Evolutionary conservation across 2,888 invertebrate species (phyloP), one percentile per base, ranked within the genome.

Genomic region (Sarcophaga variegata): DNA sequence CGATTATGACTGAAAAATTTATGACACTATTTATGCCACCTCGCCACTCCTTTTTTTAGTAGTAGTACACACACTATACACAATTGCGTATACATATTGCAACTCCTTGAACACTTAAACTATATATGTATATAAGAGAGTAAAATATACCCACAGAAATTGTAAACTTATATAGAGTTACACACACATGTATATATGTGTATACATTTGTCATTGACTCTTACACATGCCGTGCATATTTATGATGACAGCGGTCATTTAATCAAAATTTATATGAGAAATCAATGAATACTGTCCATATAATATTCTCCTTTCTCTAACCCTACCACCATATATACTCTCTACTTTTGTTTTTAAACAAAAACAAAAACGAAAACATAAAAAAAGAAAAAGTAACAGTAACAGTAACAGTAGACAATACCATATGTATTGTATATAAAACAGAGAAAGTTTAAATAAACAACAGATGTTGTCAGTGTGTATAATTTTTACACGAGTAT

Each of bases 231-330:
- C 76, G 84, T 85, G 80, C 76, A 85, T 82, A 85, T 87, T 87
- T 85, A 85, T 81, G 85, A 77, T 80, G 85, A 71, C 85, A 80
- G 64, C 75, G 87, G 85, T 78, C 87, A 85, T 83, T 85, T 88
- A 70, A 66, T 45, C 63, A 71, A 63, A 87, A 82, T 88, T 83
- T 85, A 83, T 83, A 70, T 81, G 54, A 82, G 37, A 74, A 87
- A 72, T 76, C 78, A 83, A 83, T 83, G 83, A 70, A 59, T 49
- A 70, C 11, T 49, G 27, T 12, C 70, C 17, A 17, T 63, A 25
- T n/a, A 59, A 75, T 47, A 37, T 22, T 49, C 12, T 14, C 5
- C 14, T 54, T 54, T 14, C 54, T 54, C 67, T 45, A 67, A 37
- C 37, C 37, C n/a, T 4, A 27, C 4, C 25, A 27, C 10, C 47